These are phyloP conservation scores for Phalacrocorax aristotelis DNA, from an alignment of 2,113 vertebrate species.

Conservation along the genomic window DNA sequence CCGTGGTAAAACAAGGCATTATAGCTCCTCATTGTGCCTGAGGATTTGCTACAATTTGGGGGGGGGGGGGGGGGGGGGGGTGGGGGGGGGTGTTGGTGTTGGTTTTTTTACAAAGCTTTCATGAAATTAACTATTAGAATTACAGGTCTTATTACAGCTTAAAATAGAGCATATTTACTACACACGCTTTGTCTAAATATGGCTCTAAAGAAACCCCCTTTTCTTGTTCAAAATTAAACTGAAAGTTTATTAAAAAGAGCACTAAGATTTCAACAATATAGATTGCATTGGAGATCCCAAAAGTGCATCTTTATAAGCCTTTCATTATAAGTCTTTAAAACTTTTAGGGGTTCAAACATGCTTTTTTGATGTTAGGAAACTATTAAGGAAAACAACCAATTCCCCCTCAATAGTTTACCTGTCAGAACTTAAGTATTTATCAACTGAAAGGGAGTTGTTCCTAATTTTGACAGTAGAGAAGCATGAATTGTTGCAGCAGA, in stretches of 20 bases:
- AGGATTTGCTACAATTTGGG: neutral
- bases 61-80: no score
- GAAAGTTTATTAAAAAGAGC: neutral
- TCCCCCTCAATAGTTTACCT: fast-evolving
- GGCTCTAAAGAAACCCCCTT: neutral
- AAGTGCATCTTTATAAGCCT: fast-evolving
- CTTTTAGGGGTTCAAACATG: neutral
- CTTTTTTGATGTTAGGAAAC: neutral
- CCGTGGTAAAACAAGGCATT: fast-evolving
- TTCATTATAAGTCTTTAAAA: neutral
- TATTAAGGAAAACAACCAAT: neutral
- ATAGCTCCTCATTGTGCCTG: neutral
- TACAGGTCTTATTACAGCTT: neutral
- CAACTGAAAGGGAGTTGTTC: neutral
- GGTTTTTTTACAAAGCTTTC: neutral
- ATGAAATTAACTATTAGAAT: neutral
- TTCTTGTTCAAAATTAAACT: neutral
- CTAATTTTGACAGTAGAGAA: neutral
- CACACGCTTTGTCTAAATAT: neutral
- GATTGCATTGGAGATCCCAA: neutral
- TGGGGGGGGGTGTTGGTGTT: no score
- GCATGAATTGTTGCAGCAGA: fast-evolving
- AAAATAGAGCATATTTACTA: neutral
- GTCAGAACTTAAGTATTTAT: neutral
- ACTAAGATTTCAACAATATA: neutral